phyloP scores from a whole-genome alignment of 2,797 vertebrate genomes.

The Meda fulgida region DNA sequence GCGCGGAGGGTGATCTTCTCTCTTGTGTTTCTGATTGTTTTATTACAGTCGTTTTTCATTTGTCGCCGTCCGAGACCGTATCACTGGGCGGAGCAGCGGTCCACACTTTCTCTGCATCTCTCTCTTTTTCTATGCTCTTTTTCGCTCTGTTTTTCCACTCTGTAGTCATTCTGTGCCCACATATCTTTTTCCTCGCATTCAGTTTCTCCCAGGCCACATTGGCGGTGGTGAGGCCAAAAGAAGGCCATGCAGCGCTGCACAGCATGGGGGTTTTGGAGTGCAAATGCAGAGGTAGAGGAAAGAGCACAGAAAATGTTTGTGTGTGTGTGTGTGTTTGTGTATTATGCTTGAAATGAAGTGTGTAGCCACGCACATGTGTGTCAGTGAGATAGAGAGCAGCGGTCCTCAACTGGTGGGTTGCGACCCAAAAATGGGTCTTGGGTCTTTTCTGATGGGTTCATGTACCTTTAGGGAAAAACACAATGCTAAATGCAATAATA shows the following conservation, averaged over 20 bases:
- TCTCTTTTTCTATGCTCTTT: conserved; percentile 15
- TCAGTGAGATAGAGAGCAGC: background rate
- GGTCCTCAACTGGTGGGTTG: background rate
- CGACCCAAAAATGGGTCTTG: background rate
- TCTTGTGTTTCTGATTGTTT: conserved; percentile 68
- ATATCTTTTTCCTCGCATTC: conserved; percentile 43
- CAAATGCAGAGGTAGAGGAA: conserved; percentile 23
- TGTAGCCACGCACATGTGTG: background rate
- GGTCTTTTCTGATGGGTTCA: background rate
- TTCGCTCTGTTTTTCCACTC: conserved; percentile 26
- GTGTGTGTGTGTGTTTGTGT: conserved; percentile 18
- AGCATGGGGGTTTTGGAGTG: conserved; percentile 55
- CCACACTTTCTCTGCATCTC: conserved; percentile 7
- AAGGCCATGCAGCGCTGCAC: conserved; percentile 24
- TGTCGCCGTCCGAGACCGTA: conserved; percentile 36
- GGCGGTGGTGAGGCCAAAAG: conserved; percentile 33
- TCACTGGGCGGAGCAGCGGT: background rate
- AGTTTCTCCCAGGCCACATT: conserved; percentile 38
- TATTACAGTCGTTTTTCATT: conserved; percentile 67
- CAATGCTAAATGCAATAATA: background rate
- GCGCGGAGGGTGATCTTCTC: conserved; percentile 73
- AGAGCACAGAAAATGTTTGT: background rate
- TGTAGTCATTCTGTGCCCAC: conserved; percentile 37
- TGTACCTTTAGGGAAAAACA: background rate
- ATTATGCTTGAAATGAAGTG: conserved; percentile 16